Evolutionary conservation across 2,888 invertebrate genomes (phyloP).

Genomic region (Eristalis intricaria): DNA sequence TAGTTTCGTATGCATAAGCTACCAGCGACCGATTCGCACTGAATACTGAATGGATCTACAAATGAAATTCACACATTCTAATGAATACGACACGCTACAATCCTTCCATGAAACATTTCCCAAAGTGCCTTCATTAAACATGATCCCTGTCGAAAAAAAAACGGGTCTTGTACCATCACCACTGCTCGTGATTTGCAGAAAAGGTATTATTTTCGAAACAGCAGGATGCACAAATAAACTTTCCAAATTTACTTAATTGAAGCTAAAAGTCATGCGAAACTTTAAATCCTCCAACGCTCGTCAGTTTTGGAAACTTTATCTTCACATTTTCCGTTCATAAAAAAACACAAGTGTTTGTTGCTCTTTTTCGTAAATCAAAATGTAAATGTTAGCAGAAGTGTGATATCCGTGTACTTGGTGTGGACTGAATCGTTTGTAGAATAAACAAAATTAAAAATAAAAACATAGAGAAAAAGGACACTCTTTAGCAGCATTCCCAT

Average conservation of each 20-base stretch:
- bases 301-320: neutral
- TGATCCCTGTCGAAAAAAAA: neutral
- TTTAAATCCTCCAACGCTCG: neutral
- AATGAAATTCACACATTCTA: neutral
- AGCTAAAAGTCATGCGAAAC: neutral
- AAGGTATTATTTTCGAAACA: neutral
- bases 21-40: too few species aligned
- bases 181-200: neutral
- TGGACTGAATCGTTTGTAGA: conserved; percentile 19
- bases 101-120: neutral
- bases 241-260: neutral
- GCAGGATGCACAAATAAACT: neutral
- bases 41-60: too few species aligned
- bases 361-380: neutral
- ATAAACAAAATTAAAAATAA: conserved; percentile 17
- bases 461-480: neutral
- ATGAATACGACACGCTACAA: neutral
- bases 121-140: neutral
- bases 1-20: too few species aligned
- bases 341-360: neutral
- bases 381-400: conserved; percentile 22
- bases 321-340: neutral
- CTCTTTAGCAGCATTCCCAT: conserved; percentile 3
- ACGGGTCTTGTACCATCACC: neutral
- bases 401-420: conserved; percentile 24